These are phyloP conservation scores for Hucho hucho DNA, from an alignment of 2,113 vertebrate species.

Conservation along the genomic window DNA sequence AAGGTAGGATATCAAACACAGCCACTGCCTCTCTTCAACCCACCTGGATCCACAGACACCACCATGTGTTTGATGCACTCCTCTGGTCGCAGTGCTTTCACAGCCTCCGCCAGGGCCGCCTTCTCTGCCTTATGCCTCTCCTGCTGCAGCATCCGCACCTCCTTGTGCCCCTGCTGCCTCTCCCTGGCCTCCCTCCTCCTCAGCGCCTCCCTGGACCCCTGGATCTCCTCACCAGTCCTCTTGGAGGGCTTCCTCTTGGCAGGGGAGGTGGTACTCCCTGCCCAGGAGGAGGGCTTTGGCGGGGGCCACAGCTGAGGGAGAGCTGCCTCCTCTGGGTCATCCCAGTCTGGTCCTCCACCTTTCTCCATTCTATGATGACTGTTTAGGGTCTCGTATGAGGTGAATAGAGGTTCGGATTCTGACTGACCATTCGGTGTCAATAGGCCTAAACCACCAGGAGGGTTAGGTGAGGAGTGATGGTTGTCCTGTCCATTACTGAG, in stretches of 20 bases:
- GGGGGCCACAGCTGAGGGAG: conserved; percentile 3
- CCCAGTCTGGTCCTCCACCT: conserved; percentile 12
- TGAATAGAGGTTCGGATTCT: background rate
- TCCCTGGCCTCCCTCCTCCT: too few relatives aligned
- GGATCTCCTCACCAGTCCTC: conserved; percentile 46
- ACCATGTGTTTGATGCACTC: conserved; percentile 65
- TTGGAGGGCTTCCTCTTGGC: conserved; percentile 55
- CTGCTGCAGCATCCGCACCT: too few relatives aligned
- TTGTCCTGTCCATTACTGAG: conserved; percentile 17
- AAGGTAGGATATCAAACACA: too few relatives aligned
- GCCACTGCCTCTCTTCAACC: conserved; percentile 9
- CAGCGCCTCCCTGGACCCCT: conserved; percentile 26
- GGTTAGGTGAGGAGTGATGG: background rate
- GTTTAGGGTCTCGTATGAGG: background rate
- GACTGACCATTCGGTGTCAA: conserved; percentile 1
- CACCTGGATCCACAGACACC: conserved; percentile 78
- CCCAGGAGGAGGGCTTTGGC: background rate
- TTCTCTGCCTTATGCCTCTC: too few relatives aligned
- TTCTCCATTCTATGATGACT: too few relatives aligned
- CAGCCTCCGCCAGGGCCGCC: conserved; percentile 47
- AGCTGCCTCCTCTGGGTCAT: background rate
- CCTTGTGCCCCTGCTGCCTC: too few relatives aligned
- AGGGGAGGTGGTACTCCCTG: background rate
- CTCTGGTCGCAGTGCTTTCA: conserved; percentile 77
- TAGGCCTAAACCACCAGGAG: background rate